phyloP scores from a whole-genome alignment of 1,140 invertebrate genomes.

The Watersipora subatra region DNA sequence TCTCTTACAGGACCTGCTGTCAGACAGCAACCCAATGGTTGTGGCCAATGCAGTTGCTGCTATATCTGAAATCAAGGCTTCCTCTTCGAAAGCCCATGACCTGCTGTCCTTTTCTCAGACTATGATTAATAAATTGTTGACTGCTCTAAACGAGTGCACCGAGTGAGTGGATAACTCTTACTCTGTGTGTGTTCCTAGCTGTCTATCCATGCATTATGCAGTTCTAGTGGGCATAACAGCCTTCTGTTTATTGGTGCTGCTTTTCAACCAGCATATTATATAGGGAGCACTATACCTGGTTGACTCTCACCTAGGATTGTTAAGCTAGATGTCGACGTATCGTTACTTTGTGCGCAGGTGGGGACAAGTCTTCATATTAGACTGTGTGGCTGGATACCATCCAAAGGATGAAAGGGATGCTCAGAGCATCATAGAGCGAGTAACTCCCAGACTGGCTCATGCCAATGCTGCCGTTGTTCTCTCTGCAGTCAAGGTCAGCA shows the following conservation, averaged over 20 bases:
- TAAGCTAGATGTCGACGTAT: no score
- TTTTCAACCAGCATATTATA: no score
- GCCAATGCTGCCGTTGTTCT: conserved; percentile 99
- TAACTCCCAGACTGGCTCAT: conserved; percentile 91
- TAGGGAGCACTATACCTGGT: no score
- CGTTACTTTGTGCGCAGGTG: no score
- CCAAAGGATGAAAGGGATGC: conserved; percentile 95
- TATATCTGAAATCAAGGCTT: conserved; percentile 94
- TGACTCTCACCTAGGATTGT: no score
- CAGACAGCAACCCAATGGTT: conserved; percentile 99
- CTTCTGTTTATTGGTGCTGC: no score
- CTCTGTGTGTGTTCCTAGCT: no score
- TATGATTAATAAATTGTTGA: conserved; percentile 95
- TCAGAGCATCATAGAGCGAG: conserved; percentile 95
- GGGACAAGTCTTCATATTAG: conserved; percentile 96
- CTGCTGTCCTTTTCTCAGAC: conserved; percentile 92
- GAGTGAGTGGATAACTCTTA: conserved; percentile 58
- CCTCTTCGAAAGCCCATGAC: conserved; percentile 76
- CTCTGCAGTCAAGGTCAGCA: conserved; percentile 83
- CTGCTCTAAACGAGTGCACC: conserved; percentile 96
- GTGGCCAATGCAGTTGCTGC: conserved; percentile 98
- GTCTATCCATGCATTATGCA: no score
- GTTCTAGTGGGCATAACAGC: no score
- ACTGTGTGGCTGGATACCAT: conserved; percentile 90
- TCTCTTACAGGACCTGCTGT: conserved; percentile 62